phyloP scores from a whole-genome alignment of 2,888 invertebrate genomes.

The Trilocha varians region DNA sequence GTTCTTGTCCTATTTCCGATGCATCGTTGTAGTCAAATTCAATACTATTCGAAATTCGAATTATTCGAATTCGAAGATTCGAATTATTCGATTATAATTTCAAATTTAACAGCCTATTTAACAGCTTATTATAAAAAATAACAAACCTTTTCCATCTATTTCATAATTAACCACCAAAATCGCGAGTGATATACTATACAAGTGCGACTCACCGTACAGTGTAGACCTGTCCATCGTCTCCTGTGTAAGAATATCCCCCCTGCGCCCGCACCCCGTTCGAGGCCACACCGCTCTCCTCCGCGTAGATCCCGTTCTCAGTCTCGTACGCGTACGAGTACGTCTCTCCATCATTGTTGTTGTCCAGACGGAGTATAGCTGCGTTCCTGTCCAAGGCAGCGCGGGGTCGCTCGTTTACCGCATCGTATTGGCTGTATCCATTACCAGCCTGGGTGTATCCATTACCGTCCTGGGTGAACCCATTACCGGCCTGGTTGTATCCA shows the following conservation, averaged over 20 bases:
- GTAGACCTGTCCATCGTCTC: conserved; percentile 60
- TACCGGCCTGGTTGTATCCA: conserved; percentile 10
- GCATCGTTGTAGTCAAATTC: no score
- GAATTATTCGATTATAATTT: no score
- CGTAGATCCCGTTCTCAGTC: conserved; percentile 58
- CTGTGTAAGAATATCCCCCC: conserved; percentile 57
- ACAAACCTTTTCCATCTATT: no score
- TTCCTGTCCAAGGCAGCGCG: conserved; percentile 51
- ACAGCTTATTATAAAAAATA: no score
- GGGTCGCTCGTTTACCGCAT: conserved; percentile 33
- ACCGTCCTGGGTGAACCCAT: conserved; percentile 17
- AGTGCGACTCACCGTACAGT: conserved; percentile 38
- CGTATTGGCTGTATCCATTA: conserved; percentile 12
- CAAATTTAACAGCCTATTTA: no score
- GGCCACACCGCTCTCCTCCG: conserved; percentile 56
- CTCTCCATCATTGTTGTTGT: conserved; percentile 52
- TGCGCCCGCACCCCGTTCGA: conserved; percentile 57
- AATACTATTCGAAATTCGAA: no score
- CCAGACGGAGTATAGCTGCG: conserved; percentile 54
- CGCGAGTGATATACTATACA: neutral
- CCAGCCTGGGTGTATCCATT: conserved; percentile 13
- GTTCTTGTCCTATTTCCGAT: no score
- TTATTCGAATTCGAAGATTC: no score
- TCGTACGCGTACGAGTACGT: conserved; percentile 52
- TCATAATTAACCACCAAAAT: neutral